Conservation (phyloP, 2,797 vertebrate genomes). For the Prunella strophiata region DNA sequence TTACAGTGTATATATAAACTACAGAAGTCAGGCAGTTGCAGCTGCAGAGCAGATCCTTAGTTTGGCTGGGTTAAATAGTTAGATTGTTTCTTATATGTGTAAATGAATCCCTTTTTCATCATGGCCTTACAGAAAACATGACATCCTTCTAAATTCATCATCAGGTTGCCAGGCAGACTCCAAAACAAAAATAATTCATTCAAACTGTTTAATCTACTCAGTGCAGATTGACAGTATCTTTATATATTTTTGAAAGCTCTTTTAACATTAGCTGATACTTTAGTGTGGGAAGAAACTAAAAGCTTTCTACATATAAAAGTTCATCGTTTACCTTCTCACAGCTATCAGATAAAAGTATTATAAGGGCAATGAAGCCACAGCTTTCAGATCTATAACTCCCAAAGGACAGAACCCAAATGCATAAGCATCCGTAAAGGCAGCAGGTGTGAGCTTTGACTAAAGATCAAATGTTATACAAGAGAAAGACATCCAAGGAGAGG, state of each 20-base stretch:
- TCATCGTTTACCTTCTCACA: slow-evolving; percentile 73
- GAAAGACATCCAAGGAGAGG: slow-evolving; percentile 19
- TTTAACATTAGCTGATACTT: slow-evolving; percentile 78
- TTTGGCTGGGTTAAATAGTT: not conserved
- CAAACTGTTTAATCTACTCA: slow-evolving; percentile 73
- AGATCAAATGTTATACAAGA: slow-evolving; percentile 48
- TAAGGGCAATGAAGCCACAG: slow-evolving; percentile 68
- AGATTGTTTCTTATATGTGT: slow-evolving; percentile 33
- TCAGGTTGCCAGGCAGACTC: slow-evolving; percentile 68
- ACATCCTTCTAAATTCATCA: slow-evolving; percentile 70
- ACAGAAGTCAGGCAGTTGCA: not conserved
- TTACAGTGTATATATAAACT: not conserved
- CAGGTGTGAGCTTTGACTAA: slow-evolving; percentile 66
- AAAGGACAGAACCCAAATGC: slow-evolving; percentile 59
- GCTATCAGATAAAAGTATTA: slow-evolving; percentile 75
- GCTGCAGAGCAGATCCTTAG: slow-evolving; percentile 1
- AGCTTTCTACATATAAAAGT: slow-evolving; percentile 77
- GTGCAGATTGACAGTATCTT: slow-evolving; percentile 80
- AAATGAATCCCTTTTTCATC: slow-evolving; percentile 58
- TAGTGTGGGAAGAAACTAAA: slow-evolving; percentile 75
- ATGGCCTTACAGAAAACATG: slow-evolving; percentile 51
- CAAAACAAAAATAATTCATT: slow-evolving; percentile 79
- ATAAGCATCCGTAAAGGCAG: slow-evolving; percentile 62
- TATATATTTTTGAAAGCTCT: slow-evolving; percentile 78
- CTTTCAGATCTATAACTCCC: slow-evolving; percentile 70